Evolutionary conservation across 2,888 invertebrate species (phyloP).

Genomic region (Meiosimyza decipiens): DNA sequence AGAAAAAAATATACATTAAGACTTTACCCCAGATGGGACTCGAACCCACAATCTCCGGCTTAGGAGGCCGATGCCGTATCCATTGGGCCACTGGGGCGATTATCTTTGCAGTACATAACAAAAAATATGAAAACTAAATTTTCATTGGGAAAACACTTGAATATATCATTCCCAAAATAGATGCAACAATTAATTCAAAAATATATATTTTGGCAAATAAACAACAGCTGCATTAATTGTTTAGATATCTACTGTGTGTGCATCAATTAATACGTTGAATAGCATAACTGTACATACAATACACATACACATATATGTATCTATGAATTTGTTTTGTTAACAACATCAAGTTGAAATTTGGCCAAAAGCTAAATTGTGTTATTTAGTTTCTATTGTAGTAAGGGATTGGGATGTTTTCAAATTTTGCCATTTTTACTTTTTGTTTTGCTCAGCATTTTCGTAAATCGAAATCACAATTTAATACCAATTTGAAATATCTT

Average conservation of each 20-base stretch:
- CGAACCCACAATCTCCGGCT: slow-evolving; percentile 61
- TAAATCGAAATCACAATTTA: background rate
- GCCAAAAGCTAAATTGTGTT: background rate
- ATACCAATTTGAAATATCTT: no score
- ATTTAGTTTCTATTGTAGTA: background rate
- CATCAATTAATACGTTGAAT: background rate
- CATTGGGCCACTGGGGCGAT: slow-evolving; percentile 58
- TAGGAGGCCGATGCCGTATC: slow-evolving; percentile 60
- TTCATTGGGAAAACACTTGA: background rate
- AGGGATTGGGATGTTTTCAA: background rate
- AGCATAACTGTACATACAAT: background rate
- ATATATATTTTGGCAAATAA: background rate
- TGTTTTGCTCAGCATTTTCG: slow-evolving; percentile 43
- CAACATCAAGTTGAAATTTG: background rate
- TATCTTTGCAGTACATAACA: background rate
- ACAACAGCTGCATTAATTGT: background rate
- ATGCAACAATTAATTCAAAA: background rate
- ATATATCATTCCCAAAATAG: background rate
- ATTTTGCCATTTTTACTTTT: slow-evolving; percentile 16
- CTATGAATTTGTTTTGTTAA: background rate
- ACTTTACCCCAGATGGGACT: slow-evolving; percentile 58
- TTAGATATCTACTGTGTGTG: background rate
- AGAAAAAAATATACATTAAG: slow-evolving; percentile 1
- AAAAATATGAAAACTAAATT: background rate
- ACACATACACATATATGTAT: background rate